Percentiles rank a stretch among this genome's conserved stretches.
phyloP scores from a whole-genome alignment of 2,797 vertebrate species.

The Orestias chungarensis region DNA sequence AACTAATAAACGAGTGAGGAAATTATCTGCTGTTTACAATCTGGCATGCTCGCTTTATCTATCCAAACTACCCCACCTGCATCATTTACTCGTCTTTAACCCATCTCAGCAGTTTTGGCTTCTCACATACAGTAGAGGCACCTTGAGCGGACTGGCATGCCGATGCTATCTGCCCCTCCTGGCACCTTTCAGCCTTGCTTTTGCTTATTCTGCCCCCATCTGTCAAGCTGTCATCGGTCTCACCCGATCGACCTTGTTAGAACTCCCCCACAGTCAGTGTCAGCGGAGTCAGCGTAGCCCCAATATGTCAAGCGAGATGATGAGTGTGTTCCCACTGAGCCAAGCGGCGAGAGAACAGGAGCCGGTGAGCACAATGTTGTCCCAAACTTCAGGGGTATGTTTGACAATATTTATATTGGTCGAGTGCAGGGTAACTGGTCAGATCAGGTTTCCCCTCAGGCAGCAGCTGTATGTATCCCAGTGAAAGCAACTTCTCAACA shows the following conservation, averaged over 20 bases:
- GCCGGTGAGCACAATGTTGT: conserved; percentile 44
- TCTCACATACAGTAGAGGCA: neutral
- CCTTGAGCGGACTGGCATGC: conserved; percentile 21
- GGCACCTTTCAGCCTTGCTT: conserved; percentile 41
- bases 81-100: conserved; percentile 12
- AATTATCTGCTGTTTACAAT: conserved; percentile 80
- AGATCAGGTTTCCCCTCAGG: conserved; percentile 56
- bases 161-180: conserved; percentile 22
- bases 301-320: conserved; percentile 72
- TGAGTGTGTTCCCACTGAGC: conserved; percentile 60
- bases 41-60: conserved; percentile 61
- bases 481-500: conserved; percentile 41
- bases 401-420: conserved; percentile 69
- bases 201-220: conserved; percentile 60
- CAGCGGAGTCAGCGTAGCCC: conserved; percentile 39
- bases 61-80: conserved; percentile 30
- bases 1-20: conserved; percentile 77
- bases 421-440: conserved; percentile 30
- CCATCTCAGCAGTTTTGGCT: conserved; percentile 8
- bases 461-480: conserved; percentile 22
- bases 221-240: conserved; percentile 74
- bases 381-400: conserved; percentile 54
- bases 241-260: conserved; percentile 68
- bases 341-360: conserved; percentile 29
- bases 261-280: conserved; percentile 25